phyloP scores from a whole-genome alignment of 2,888 invertebrate genomes.

The Ganaspis brasiliensis region DNA sequence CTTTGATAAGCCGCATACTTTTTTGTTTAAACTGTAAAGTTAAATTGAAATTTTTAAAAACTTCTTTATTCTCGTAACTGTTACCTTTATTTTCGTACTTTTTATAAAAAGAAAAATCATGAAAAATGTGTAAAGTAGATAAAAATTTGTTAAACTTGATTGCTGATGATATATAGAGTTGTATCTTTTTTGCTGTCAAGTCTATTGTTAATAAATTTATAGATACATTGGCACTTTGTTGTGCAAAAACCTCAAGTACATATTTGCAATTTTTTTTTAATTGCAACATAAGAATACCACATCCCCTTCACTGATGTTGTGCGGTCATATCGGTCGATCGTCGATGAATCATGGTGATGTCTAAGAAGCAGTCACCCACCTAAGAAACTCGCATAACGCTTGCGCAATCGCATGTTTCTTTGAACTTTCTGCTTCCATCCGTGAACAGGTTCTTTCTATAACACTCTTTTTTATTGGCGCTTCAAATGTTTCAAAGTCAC shows the following conservation, averaged over 20 bases:
- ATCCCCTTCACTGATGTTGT: background rate
- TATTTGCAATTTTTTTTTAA: background rate
- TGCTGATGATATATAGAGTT: too few species aligned
- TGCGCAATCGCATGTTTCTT: constrained; percentile 39
- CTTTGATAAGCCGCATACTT: too few species aligned
- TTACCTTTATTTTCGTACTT: too few species aligned
- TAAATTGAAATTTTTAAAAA: too few species aligned
- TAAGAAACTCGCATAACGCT: constrained; percentile 5
- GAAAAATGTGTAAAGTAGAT: too few species aligned
- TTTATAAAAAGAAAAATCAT: too few species aligned
- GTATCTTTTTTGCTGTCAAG: background rate
- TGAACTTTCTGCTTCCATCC: constrained; percentile 35
- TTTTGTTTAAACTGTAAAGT: too few species aligned
- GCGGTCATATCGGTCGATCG: background rate
- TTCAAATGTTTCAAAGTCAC: constrained; percentile 36
- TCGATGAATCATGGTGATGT: constrained; percentile 28
- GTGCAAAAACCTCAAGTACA: background rate
- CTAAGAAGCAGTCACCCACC: constrained; percentile 6
- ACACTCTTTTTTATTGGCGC: background rate
- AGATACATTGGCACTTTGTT: background rate
- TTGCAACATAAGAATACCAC: background rate
- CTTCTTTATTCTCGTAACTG: too few species aligned
- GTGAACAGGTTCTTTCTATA: constrained; percentile 21
- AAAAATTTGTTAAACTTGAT: too few species aligned
- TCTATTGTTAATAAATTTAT: too few species aligned